phyloP scores from a whole-genome alignment of 2,888 invertebrate genomes.

The Chrysotoxum bicinctum region DNA sequence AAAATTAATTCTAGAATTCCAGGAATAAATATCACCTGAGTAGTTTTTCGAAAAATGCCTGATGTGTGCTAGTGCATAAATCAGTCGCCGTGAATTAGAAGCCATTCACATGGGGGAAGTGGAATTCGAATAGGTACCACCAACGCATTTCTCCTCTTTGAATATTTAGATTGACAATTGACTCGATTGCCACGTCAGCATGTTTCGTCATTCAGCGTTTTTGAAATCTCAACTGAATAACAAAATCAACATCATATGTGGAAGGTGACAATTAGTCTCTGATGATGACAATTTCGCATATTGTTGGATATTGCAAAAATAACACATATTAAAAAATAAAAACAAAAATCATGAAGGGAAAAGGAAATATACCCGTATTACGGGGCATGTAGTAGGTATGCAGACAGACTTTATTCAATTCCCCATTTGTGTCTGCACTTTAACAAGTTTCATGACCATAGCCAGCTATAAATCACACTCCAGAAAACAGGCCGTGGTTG shows the following conservation, averaged over 20 bases:
- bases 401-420: slow-evolving; percentile 58
- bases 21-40: background rate
- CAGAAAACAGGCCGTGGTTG: slow-evolving; percentile 70
- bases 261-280: slow-evolving; percentile 67
- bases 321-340: slow-evolving; percentile 10
- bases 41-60: slow-evolving; percentile 4
- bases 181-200: slow-evolving; percentile 30
- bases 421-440: slow-evolving; percentile 64
- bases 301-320: slow-evolving; percentile 43
- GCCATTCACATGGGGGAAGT: slow-evolving; percentile 16
- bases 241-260: slow-evolving; percentile 50
- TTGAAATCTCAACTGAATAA: slow-evolving; percentile 46
- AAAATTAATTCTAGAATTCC: slow-evolving; percentile 1
- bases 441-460: slow-evolving; percentile 64
- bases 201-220: slow-evolving; percentile 14
- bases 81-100: slow-evolving; percentile 15
- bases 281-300: slow-evolving; percentile 51
- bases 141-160: background rate
- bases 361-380: slow-evolving; percentile 10
- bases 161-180: slow-evolving; percentile 35
- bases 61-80: slow-evolving; percentile 6
- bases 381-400: background rate
- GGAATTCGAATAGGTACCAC: slow-evolving; percentile 1
- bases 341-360: background rate
- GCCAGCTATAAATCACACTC: slow-evolving; percentile 61